Base-by-base conservation (phyloP, 2,888 invertebrate genomes). In the Crematogaster levior region DNA sequence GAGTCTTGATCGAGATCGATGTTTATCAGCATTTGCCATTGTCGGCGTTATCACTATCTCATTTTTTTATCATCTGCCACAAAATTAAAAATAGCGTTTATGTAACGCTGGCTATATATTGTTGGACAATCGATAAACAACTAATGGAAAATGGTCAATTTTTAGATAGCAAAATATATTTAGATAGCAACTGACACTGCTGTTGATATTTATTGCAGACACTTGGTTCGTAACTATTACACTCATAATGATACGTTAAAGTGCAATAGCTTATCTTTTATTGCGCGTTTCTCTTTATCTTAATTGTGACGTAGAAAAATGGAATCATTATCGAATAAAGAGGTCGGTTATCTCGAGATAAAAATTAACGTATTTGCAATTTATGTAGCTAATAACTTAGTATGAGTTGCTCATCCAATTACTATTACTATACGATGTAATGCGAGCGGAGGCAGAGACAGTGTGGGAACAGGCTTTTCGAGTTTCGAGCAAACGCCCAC, bases 401-500 rank as follows among this genome's bases (percentile, higher is more conserved):
- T 73, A 60, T 21, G 37, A 61, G n/a, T 34, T 43, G 34, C 68
- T 61, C 80, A 65, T 63, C n/a, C 63, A 43, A 81, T 85, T 87
- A 85, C 65, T 84, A 81, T 85, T 87, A 85, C 65, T 84, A 56
- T 82, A 75, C 81, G 84, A 81, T 75, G 84, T 86, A 70, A 81
- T 74, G 46, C 68, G 66, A 81, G 80, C 75, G 63, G 60, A 48
- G 74, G 53, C 75, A 56, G 75, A 85, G 84, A 70, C 81, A 82
- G 68, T 68, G 80, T 74, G 81, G 74, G 37, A 84, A 70, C 79
- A 84, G 85, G 86, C 83, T 86, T 86, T 86, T 85, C 81, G 85
- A 84, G 86, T 85, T 83, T 81, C 81, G 63, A 43, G 73, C 84
- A 53, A 80, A 79, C 88, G 87, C 77, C 90, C 89, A 90, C 90